Evolutionary conservation across 2,888 invertebrate species (phyloP), one percentile per base, ranked within the genome.

Genomic region (Chouioia cunea): DNA sequence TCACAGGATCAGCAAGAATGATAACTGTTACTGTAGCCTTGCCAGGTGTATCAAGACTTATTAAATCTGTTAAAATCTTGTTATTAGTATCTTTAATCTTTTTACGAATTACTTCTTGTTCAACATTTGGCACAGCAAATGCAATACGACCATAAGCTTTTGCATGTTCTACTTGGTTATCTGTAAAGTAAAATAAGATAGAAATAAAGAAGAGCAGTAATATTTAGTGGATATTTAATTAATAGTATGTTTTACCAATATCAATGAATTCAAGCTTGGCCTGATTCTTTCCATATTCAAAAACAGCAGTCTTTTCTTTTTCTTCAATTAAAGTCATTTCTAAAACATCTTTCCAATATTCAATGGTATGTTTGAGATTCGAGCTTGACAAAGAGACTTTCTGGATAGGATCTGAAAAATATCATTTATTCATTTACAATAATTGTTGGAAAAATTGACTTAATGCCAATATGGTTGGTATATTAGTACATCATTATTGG

Each of bases 1-100:
- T 85, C 83, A 90, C 92, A 0, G 99, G 98, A 88, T 99, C 99
- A 1, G 96, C 96, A 2, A 99, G 87, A 80, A 99, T 99, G 69
- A 99, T 94, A 44, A 99, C 99, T 75, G 95, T 89, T 0, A 99
- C 99, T 0, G 96, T 95, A 0, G 97, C 97, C 86, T 99, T 99
- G 56, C 97, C 99, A 0, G 99, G 99, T 0, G 99, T 99, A 81
- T 97, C 96, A 75, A 99, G 87, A n/a, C 93, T 93, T 65, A 97
- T 92, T 20, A 97, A 88, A 0, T 97, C 96, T 0, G 95, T 98
- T 15, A 98, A 87, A 76, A 99, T 94, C 46, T 90, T 93, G 71
- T 91, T 89, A 6, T 91, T 89, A 0, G 89, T 90, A 4, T 91
- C 90, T 76, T 91, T 90, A 72, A 97, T 91, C 75, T 88, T 90